Evolutionary conservation across 2,797 vertebrate species (phyloP).

Genomic region (Diceros bicornis): DNA sequence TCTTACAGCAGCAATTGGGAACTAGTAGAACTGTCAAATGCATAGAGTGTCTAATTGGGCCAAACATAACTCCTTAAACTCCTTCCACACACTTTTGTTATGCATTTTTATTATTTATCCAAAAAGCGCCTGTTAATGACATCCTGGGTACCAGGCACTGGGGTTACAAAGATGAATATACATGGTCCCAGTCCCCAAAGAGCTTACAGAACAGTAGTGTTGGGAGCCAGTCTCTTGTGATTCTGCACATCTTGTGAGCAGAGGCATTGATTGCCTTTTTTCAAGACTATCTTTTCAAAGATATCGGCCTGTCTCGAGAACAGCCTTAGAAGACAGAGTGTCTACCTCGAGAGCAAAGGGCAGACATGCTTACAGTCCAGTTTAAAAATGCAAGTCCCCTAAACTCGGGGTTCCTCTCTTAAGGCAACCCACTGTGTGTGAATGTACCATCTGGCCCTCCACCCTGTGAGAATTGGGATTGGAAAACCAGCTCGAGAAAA

Average conservation of each 20-base stretch:
- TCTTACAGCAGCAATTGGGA: neutral
- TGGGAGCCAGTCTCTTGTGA: neutral
- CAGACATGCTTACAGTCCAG: neutral
- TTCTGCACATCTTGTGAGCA: neutral
- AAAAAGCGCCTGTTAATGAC: neutral
- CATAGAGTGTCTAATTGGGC: no score
- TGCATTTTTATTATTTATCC: neutral
- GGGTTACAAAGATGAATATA: neutral
- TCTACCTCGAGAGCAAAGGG: neutral
- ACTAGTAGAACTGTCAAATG: neutral
- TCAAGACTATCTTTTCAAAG: neutral
- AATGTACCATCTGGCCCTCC: neutral
- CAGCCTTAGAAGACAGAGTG: neutral
- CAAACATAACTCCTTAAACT: neutral
- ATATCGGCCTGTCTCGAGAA: neutral
- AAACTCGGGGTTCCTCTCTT: neutral
- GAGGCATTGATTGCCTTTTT: neutral
- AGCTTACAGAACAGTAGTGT: neutral
- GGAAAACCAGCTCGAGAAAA: constrained; percentile 1
- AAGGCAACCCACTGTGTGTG: neutral
- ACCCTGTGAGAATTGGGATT: neutral
- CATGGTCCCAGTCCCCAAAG: neutral
- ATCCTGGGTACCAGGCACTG: neutral
- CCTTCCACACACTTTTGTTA: neutral
- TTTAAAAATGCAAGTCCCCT: neutral